A percentile compares a stretch with the other conserved stretches of the same genome.
Conservation (phyloP, 2,113 vertebrate species). For the Edolisoma coerulescens region DNA sequence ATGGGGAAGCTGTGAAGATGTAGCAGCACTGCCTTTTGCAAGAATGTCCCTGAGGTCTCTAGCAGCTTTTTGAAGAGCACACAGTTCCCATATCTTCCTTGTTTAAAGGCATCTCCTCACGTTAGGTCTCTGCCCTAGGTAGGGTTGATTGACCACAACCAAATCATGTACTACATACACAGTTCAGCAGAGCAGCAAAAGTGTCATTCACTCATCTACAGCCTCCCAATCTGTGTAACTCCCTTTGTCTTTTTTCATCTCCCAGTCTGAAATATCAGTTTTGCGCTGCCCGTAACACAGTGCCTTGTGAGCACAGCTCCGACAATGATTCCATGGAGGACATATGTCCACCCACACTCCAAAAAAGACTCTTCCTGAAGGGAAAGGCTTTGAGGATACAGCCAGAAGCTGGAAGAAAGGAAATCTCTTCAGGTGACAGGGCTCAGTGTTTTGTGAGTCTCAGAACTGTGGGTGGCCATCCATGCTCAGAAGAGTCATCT, state of each 20-base stretch:
- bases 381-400: neutral
- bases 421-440: neutral
- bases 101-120: neutral
- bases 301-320: neutral
- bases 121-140: neutral
- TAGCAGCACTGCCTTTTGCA: neutral
- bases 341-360: neutral
- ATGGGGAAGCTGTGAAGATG: neutral
- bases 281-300: neutral
- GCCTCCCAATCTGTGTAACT: neutral
- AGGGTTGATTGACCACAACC: neutral
- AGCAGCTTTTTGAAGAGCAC: neutral
- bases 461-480: neutral
- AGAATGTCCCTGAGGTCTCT: neutral
- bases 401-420: neutral
- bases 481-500: neutral
- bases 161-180: neutral
- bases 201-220: neutral
- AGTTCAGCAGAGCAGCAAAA: neutral
- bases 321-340: neutral
- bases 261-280: neutral
- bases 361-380: neutral
- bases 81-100: neutral
- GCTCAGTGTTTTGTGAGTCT: neutral
- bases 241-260: neutral